Base-by-base conservation (phyloP, 2,888 invertebrate species). In the Syritta pipiens region DNA sequence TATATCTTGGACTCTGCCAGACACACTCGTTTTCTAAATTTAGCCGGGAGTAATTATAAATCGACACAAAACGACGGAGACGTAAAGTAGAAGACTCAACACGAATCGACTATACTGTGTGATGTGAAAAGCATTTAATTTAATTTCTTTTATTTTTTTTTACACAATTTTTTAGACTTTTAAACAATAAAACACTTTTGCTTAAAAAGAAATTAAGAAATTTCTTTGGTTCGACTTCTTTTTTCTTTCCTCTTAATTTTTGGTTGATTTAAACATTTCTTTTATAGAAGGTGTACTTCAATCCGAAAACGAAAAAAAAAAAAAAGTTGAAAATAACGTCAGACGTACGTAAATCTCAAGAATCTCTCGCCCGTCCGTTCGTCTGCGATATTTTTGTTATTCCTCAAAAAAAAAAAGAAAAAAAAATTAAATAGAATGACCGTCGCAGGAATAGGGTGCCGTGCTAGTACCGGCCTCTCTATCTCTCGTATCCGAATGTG, bases 11-110 rank as follows among this genome's bases (percentile, higher is more conserved):
- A 79, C 79, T 79, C 79, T 86, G 86, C 84, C 86, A 86, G 87
- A 86, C 87, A 87, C 86, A 86, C 88, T 87, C 87, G 87, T 88
- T 86, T 87, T 87, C 87, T 87, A 87, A 87, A 86, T 87, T 88
- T 87, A 87, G 87, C 86, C 86, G 84, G 86, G 86, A 87, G 87
- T 87, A 87, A 87, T 87, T 87, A 88, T 86, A 88, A 86, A 81
- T 81, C 81, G 81, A 81, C 81, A 81, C 63, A 81, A 75, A 74
- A 75, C 68, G 75, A 63, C 75, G 69, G 69, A 63, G 75, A 81
- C 81, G 75, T 74, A 74, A 74, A 62, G 79, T 62, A 79, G 67
- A 79, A 79, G 67, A 74, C 55, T 72, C 77, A 65, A 77, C 77
- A 77, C 77, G 72, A 71, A 14, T 68, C 79, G 60, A 20, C 79